Base-by-base conservation (phyloP, 2,888 invertebrate genomes). In the Melinaea menophilus region DNA sequence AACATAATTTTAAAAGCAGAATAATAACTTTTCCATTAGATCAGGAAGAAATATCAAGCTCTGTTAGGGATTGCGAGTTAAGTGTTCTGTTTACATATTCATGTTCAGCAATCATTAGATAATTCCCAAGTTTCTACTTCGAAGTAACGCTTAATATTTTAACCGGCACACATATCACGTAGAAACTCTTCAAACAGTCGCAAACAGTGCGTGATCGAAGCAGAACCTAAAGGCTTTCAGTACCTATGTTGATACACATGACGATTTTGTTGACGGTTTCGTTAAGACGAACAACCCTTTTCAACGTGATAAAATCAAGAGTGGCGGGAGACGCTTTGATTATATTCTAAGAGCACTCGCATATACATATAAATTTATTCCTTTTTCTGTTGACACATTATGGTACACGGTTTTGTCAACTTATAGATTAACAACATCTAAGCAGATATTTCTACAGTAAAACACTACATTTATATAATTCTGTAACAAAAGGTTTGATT, bases 151-250 rank as follows among this genome's bases (percentile, higher is more conserved):
- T 71, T 77, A 76, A 78, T 81, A 76, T 76, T 75, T 75, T 72
- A 71, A 69, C 69, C 57, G 63, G 69, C 72, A 64, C 68, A 68
- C 68, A 63, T 67, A 73, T 73, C 74, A 76, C 78, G 62, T 62
- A 61, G 65, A 56, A 70, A 71, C 75, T 74, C 74, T 72, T 71
- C 73, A 73, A 69, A 66, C 71, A 68, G 78, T 68, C 56, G 76
- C 75, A 83, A 86, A 84, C 82, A 82, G 73, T 77, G 80, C 82
- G 80, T 83, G 84, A 79, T 81, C 70, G 69, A 72, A 71, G 75
- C 56, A 61, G 63, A 56, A 63, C 66, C 68, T 63, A 64, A 66
- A 69, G 75, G 77, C 74, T 77, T 77, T 77, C 66, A 61, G 64
- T 69, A 69, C 45, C 57, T 33, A 48, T 64, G 59, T 57, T 59